Evolutionary conservation across 1,140 invertebrate species (phyloP), one percentile per base, ranked within the genome.

Genomic region (Tetraneura akinire): DNA sequence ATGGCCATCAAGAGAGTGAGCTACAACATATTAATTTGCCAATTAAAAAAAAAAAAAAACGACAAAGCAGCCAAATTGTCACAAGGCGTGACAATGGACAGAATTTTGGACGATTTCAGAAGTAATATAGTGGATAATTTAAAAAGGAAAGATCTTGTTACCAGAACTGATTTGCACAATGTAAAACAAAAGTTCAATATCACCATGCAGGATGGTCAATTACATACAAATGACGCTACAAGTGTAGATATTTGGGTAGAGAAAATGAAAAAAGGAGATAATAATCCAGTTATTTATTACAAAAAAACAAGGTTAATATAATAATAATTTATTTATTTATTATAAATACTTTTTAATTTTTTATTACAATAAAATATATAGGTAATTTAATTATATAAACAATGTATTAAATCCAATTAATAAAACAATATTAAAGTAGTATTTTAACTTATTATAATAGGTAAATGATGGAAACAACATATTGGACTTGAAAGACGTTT

Each of bases 1-100:
- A 70, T 49, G 42, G 66, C 6, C 66, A 70, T 26, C 10, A 71
- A 71, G 14, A 29, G 11, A 45, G 23, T 51, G 45, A 71, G 51
- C 42, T 71, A 0, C 66, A 49, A 23, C 68, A 26, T 9, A 37
- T 51, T 2, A 10, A 18, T 29, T 10, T 51, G 16, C 21, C 68
- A 51, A 10, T 49, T 18, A n/a, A n/a, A n/a, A n/a, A 49, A 1
- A 42, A 66, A 11, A 21, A 66, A 66, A 11, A 18, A 66, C 0
- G 32, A 66, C n/a, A 29, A 42, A n/a, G 6, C 29, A 6, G 8
- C 32, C 0, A 66, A 66, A 11, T 42, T 66, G 1, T 66, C 62
- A 0, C 62, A 42, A 42, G 29, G 62, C 10, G 18, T 66, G 14
- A 66, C 32, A 21, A 0, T 66, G 3, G 11, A 6, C 1, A 42